Evolutionary conservation across 2,113 vertebrate genomes (phyloP), one percentile per base, ranked within the genome.

Genomic region (Alethe diademata): DNA sequence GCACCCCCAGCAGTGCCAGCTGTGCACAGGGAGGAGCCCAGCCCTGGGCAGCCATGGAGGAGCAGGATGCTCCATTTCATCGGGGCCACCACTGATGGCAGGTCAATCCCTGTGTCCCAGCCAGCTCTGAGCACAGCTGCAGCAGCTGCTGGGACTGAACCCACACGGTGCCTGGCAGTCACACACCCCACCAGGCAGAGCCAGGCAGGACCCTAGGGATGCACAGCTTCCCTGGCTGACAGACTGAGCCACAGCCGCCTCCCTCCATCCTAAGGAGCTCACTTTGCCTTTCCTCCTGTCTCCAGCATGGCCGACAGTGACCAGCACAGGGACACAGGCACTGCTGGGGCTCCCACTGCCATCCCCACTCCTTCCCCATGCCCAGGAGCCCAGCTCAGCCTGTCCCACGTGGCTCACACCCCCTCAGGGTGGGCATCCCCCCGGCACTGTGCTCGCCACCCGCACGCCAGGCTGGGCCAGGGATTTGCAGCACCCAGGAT

Each of bases 121-220:
- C 38, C 51, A 85, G 35, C 42, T 15, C 53, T 20, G 19, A 67
- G 79, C 57, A 1, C 3, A 85, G 28, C 54, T 54, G 43, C 5
- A 2, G 54, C 16, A 85, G 43, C 64, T 64, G 36, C 38, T 5
- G 1, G 33, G 29, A n/a, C 28, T 4, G 11, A 81, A 45, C 26
- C 33, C 40, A 42, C 45, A 9, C 0, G 0, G 42, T 53, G 8
- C 56, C 58, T 0, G 0, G 43, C 14, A 19, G n/a, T 17, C 48
- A 43, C 10, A 4, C 2, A 25, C 13, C 4, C 13, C 40, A n/a
- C 31, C 33, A 23, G 24, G 33, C 33, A 76, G n/a, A 19, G 35
- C 58, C 54, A 80, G 45, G 54, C 58, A 81, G 70, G 25, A 58
- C 26, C 26, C 15, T 2, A 14, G 31, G 45, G 66, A 38, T 6